A percentile compares a stretch with the other conserved stretches of the same genome.
phyloP scores from a whole-genome alignment of 2,888 invertebrate genomes.

The Lordiphosa andalusiaca region DNA sequence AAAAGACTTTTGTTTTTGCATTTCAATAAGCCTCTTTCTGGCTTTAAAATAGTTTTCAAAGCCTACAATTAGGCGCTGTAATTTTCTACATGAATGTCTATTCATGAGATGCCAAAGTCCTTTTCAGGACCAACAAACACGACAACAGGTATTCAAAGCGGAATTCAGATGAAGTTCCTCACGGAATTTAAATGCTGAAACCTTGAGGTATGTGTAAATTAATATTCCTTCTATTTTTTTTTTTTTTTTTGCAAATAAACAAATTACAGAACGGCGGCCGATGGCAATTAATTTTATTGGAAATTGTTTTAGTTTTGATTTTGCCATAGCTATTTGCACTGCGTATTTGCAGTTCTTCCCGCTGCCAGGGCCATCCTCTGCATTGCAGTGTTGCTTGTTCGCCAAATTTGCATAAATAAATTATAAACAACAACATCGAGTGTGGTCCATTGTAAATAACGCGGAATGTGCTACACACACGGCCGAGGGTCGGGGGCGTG shows the following conservation, averaged over 20 bases:
- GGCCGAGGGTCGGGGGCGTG: constrained; percentile 16
- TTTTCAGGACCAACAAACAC: neutral
- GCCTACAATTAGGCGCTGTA: constrained; percentile 9
- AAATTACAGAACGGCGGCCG: constrained; percentile 49
- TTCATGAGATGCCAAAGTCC: constrained; percentile 33
- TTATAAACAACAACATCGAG: constrained; percentile 57
- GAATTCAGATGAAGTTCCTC: constrained; percentile 6
- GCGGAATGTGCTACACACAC: constrained; percentile 25
- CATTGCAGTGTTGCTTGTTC: constrained; percentile 31
- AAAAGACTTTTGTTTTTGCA: constrained; percentile 17
- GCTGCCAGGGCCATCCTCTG: neutral
- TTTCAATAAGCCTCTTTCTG: constrained; percentile 20
- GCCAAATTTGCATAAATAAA: constrained; percentile 64
- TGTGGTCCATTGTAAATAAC: constrained; percentile 52
- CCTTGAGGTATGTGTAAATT: constrained; percentile 18
- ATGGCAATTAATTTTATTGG: constrained; percentile 65
- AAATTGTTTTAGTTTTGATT: constrained; percentile 57
- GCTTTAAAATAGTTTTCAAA: constrained; percentile 11
- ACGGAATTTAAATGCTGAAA: constrained; percentile 17
- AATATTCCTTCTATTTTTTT: constrained; percentile 11
- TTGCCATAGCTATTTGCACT: constrained; percentile 20
- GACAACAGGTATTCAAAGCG: neutral
- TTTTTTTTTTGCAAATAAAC: constrained; percentile 37
- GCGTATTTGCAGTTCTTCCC: neutral
- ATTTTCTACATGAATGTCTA: constrained; percentile 27